These are phyloP conservation scores for Cyclophora punctaria DNA, from an alignment of 2,888 invertebrate genomes.

Conservation along the genomic window DNA sequence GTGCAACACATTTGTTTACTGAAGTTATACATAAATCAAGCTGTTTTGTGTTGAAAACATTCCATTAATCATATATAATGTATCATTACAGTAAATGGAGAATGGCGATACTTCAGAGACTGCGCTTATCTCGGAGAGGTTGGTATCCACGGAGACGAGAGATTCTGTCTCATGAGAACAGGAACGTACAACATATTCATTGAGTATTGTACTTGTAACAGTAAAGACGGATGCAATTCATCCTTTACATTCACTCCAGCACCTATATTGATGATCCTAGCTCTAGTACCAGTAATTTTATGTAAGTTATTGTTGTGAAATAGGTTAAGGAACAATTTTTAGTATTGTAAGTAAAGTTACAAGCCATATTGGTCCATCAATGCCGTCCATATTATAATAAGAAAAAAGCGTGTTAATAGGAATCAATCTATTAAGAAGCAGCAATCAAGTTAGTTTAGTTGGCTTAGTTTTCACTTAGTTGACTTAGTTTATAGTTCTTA, in stretches of 20 bases:
- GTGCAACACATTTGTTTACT: no score
- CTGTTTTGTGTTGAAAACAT: not conserved
- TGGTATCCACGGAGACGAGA: slow-evolving; percentile 91
- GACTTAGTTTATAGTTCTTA: no score
- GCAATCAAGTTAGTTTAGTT: no score
- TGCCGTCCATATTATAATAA: no score
- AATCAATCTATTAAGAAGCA: no score
- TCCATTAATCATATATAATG: not conserved
- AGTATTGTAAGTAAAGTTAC: no score
- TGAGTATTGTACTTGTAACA: slow-evolving; percentile 94
- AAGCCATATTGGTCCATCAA: no score
- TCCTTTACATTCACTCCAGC: slow-evolving; percentile 59
- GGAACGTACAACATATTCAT: slow-evolving; percentile 95
- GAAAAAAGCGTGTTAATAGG: no score
- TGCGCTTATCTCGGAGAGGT: slow-evolving; percentile 94
- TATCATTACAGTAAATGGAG: slow-evolving; percentile 80
- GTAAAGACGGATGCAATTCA: slow-evolving; percentile 92
- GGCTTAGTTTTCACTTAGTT: no score
- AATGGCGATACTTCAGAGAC: slow-evolving; percentile 90
- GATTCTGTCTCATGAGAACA: slow-evolving; percentile 92
- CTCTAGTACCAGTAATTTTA: not conserved
- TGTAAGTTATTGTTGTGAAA: not conserved
- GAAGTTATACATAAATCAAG: no score
- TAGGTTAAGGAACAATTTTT: no score
- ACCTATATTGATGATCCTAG: slow-evolving; percentile 27